These are phyloP conservation scores for Hemibagrus guttatus DNA, from an alignment of 2,797 vertebrate species.

Conservation along the genomic window DNA sequence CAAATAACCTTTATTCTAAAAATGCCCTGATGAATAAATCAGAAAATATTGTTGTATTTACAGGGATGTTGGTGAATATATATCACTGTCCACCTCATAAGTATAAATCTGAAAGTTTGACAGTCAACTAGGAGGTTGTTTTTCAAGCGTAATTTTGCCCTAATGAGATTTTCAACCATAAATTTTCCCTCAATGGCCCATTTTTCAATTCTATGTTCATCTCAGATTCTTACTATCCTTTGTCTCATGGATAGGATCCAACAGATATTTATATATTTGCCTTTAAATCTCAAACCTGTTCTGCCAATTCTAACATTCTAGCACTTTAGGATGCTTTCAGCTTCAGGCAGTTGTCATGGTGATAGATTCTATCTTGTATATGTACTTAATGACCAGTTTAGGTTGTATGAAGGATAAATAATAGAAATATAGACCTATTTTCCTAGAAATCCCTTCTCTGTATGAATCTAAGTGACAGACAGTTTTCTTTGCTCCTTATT, in stretches of 20 bases:
- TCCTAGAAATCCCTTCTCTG: background rate
- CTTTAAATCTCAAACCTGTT: slow-evolving; percentile 39
- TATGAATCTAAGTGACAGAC: background rate
- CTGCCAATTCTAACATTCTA: slow-evolving; percentile 22
- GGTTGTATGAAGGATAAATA: slow-evolving; percentile 15
- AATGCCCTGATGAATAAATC: slow-evolving; percentile 71
- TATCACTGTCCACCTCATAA: slow-evolving; percentile 67
- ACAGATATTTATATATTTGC: slow-evolving; percentile 16
- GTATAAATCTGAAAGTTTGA: slow-evolving; percentile 69
- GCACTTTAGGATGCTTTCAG: slow-evolving; percentile 32
- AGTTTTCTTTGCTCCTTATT: background rate
- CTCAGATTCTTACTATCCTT: slow-evolving; percentile 67
- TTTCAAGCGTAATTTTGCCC: slow-evolving; percentile 64
- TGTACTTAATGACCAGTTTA: slow-evolving; percentile 44
- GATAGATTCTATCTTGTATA: slow-evolving; percentile 17
- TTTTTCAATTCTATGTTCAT: slow-evolving; percentile 71
- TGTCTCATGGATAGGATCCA: slow-evolving; percentile 57
- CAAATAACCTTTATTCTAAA: slow-evolving; percentile 65
- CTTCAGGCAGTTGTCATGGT: slow-evolving; percentile 42
- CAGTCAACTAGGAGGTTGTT: slow-evolving; percentile 63
- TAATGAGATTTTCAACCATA: slow-evolving; percentile 71
- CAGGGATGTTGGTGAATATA: slow-evolving; percentile 67
- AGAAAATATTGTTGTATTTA: slow-evolving; percentile 74
- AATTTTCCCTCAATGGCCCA: slow-evolving; percentile 57
- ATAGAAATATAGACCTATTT: background rate